These are phyloP conservation scores for Pelodiscus sinensis DNA, from an alignment of 2,113 vertebrate genomes.

Conservation along the genomic window DNA sequence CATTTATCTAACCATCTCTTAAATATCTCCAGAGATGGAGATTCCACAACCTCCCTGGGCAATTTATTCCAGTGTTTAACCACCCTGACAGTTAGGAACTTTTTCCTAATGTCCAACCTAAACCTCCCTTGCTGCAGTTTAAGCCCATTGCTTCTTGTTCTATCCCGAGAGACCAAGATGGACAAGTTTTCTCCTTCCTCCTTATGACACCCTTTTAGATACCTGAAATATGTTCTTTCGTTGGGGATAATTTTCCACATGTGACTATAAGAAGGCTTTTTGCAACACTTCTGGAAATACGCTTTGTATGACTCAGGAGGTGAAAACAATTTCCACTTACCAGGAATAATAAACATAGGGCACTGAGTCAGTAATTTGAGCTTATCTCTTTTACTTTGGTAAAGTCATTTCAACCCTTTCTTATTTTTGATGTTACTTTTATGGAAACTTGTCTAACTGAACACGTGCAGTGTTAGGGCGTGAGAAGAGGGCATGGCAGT, in stretches of 20 bases:
- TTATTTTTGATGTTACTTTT: conserved; percentile 15
- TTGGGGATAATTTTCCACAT: not conserved
- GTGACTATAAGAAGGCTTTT: not conserved
- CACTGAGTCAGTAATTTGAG: not conserved
- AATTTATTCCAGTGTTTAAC: too few relatives aligned
- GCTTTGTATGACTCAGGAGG: conserved; percentile 27
- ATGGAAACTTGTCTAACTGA: not conserved
- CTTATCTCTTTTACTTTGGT: not conserved
- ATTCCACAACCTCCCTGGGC: too few relatives aligned
- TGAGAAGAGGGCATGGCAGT: too few relatives aligned
- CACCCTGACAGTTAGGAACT: too few relatives aligned
- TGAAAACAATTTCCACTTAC: conserved; percentile 34
- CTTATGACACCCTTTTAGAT: too few relatives aligned
- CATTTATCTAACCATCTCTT: too few relatives aligned
- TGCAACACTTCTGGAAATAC: not conserved
- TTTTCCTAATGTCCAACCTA: too few relatives aligned
- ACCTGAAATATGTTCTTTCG: not conserved
- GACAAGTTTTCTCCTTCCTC: too few relatives aligned
- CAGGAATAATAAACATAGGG: conserved; percentile 31
- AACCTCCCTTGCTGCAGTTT: too few relatives aligned
- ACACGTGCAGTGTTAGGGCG: not conserved
- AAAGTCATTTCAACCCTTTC: not conserved
- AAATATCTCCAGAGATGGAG: too few relatives aligned
- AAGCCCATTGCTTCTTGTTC: too few relatives aligned
- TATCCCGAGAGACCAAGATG: too few relatives aligned